Percentiles rank a stretch among this genome's conserved stretches.
Conservation (phyloP, 2,797 vertebrate genomes). For the Phaenicophaeus curvirostris region DNA sequence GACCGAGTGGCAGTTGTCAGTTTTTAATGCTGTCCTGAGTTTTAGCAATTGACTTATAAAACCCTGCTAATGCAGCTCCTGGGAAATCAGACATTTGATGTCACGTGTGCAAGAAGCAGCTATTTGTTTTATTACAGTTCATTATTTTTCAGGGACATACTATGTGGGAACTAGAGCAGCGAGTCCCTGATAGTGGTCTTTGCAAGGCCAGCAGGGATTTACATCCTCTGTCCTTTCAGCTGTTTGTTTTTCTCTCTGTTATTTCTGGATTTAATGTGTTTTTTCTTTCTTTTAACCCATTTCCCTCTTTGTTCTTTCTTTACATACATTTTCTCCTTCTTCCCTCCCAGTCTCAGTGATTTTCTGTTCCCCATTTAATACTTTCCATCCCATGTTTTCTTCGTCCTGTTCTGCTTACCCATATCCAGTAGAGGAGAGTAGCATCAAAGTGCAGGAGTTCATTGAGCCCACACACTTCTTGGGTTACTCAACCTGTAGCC, state of each 20-base stretch:
- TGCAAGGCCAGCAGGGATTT: background rate
- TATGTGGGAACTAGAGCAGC: background rate
- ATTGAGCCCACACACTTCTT: background rate
- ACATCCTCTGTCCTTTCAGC: background rate
- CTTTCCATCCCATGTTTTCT: background rate
- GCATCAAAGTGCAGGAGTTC: background rate
- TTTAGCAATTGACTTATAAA: constrained; percentile 39
- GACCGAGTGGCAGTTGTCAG: constrained; percentile 21
- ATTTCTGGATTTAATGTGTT: background rate
- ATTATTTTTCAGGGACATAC: background rate
- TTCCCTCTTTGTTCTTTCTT: background rate
- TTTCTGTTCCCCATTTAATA: background rate
- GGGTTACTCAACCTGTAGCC: background rate
- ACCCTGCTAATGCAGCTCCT: background rate
- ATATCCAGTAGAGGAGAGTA: background rate
- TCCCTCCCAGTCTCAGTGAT: background rate
- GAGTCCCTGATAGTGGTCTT: background rate
- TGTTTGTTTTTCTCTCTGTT: background rate
- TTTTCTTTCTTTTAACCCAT: background rate
- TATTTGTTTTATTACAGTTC: background rate
- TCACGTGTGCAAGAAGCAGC: background rate
- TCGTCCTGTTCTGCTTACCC: background rate
- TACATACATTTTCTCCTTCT: background rate
- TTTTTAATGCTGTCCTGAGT: constrained; percentile 15
- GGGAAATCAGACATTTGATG: background rate